A percentile compares a stretch with the other conserved stretches of the same genome.
Conservation (phyloP, 2,888 invertebrate species). For the Noctua fimbriata region DNA sequence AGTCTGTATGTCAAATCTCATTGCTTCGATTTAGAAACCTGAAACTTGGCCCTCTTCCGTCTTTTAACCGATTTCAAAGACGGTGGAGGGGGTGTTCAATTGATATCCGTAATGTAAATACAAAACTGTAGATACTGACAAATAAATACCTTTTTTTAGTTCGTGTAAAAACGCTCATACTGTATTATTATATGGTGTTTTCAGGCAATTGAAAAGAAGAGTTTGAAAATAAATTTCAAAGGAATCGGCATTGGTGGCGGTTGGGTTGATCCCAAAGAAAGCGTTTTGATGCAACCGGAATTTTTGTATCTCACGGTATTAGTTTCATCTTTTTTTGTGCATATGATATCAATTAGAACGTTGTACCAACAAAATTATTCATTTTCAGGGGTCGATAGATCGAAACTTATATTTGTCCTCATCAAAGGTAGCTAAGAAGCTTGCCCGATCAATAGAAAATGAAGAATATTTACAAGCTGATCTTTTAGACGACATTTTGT, state of each 20-base stretch:
- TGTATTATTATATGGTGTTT: conserved; percentile 33
- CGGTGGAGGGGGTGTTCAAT: not conserved
- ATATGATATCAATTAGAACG: not conserved
- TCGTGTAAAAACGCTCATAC: not conserved
- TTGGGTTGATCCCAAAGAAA: conserved; percentile 86
- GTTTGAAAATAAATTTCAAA: conserved; percentile 84
- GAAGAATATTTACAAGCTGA: conserved; percentile 73
- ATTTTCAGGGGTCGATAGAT: conserved; percentile 82
- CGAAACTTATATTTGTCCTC: conserved; percentile 74
- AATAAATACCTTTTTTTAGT: not conserved
- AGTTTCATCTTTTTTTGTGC: conserved; percentile 9
- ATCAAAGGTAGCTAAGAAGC: conserved; percentile 72
- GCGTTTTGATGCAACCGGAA: conserved; percentile 78
- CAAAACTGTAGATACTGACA: not conserved
- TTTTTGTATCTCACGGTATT: conserved; percentile 82
- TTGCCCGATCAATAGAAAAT: conserved; percentile 76
- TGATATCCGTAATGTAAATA: not conserved
- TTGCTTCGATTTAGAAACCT: not conserved
- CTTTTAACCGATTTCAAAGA: not conserved
- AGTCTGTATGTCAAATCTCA: too few species aligned
- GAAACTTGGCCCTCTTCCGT: not conserved
- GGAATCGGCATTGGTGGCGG: conserved; percentile 87
- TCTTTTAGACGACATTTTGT: conserved; percentile 72
- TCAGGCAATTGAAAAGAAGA: conserved; percentile 84
- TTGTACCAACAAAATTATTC: not conserved